A percentile compares a stretch with the other conserved stretches of the same genome.
These are phyloP conservation scores for Phaedon cochleariae DNA, from an alignment of 2,888 invertebrate genomes.

Conservation along the genomic window DNA sequence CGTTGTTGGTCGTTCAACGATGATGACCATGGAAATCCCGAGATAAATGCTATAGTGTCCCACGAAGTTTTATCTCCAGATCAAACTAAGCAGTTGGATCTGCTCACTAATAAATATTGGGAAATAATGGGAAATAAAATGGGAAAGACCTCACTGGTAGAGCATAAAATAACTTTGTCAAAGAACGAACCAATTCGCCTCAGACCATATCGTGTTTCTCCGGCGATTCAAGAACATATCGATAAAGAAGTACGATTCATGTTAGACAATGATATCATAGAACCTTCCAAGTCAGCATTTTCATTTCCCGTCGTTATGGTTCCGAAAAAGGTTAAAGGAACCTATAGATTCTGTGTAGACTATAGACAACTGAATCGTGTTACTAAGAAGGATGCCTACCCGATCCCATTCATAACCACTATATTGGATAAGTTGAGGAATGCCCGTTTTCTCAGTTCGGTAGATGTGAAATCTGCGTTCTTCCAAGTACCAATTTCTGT, in stretches of 20 bases:
- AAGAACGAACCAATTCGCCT: constrained; percentile 33
- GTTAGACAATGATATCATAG: constrained; percentile 42
- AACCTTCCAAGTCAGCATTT: constrained; percentile 49
- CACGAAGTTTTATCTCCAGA: no score
- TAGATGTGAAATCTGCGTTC: constrained; percentile 29
- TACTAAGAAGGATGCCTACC: constrained; percentile 32
- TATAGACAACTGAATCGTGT: constrained; percentile 41
- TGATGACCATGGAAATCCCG: no score
- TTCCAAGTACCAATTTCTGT: constrained; percentile 24
- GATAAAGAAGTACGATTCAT: constrained; percentile 41
- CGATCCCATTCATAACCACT: constrained; percentile 12
- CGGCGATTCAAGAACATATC: constrained; percentile 24
- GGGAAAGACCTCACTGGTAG: constrained; percentile 31
- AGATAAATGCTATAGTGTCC: no score
- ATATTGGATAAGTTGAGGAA: constrained; percentile 27
- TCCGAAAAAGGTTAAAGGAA: constrained; percentile 49
- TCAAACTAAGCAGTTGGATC: no score
- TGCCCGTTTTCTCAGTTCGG: constrained; percentile 27
- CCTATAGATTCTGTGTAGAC: constrained; percentile 44
- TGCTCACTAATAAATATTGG: no score
- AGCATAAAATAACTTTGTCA: constrained; percentile 26
- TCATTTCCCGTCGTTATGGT: constrained; percentile 46
- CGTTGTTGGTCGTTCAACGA: no score
- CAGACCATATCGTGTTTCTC: constrained; percentile 33
- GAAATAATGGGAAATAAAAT: constrained; percentile 3